phyloP scores from a whole-genome alignment of 2,888 invertebrate genomes.

The Idaea biselata region DNA sequence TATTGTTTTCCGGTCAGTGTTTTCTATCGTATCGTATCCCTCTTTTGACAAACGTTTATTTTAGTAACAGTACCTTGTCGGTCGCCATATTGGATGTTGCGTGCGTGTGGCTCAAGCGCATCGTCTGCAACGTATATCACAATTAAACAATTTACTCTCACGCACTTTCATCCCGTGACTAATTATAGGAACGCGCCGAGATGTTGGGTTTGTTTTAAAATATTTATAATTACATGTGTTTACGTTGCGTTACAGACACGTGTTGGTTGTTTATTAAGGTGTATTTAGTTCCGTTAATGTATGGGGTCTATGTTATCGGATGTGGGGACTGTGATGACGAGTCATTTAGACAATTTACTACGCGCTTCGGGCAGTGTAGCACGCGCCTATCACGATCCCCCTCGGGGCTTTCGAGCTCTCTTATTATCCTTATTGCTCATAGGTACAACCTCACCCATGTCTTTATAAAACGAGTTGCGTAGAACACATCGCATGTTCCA shows the following conservation, averaged over 20 bases:
- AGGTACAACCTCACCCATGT: not conserved
- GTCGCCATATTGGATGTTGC: constrained; percentile 37
- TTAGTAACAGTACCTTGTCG: constrained; percentile 23
- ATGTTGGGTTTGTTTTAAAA: constrained; percentile 49
- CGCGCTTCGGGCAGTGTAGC: constrained; percentile 8
- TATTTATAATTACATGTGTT: constrained; percentile 49
- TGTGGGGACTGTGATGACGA: constrained; percentile 34
- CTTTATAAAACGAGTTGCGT: not conserved
- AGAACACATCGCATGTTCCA: not conserved
- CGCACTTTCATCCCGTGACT: constrained; percentile 60
- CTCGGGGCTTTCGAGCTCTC: constrained; percentile 9
- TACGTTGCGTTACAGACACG: constrained; percentile 29
- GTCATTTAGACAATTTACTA: constrained; percentile 34
- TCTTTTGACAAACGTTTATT: constrained; percentile 54
- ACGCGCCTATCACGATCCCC: not conserved
- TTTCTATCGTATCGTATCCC: constrained; percentile 34
- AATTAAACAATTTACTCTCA: constrained; percentile 71
- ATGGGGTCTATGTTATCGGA: constrained; percentile 11
- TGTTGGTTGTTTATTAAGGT: constrained; percentile 22
- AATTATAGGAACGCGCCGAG: constrained; percentile 51
- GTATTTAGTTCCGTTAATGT: constrained; percentile 15
- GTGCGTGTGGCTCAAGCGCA: constrained; percentile 52
- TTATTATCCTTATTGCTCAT: not conserved
- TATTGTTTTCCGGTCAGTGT: constrained; percentile 47
- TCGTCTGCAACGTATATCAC: constrained; percentile 18